Base-by-base conservation (phyloP, 2,113 vertebrate species). In the Coreoperca whiteheadi region DNA sequence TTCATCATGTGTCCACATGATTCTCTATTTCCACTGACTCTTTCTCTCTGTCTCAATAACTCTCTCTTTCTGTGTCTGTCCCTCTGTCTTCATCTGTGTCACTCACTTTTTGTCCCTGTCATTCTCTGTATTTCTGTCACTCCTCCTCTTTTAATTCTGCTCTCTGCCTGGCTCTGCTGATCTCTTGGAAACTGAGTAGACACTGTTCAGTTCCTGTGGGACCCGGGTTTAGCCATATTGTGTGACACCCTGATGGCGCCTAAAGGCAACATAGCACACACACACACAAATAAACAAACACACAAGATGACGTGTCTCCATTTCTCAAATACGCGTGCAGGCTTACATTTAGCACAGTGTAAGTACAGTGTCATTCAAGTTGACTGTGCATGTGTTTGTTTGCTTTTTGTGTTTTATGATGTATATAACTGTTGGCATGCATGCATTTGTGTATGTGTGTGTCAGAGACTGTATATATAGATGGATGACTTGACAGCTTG, bases 181-280 rank as follows among this genome's bases (percentile, higher is more conserved):
- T 86, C 85, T 89, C 67, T 82, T 77, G 51, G 87, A 94, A 90
- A 89, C 89, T 69, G 87, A 89, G 86, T 64, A 87, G 86, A 88
- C 77, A 81, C 79, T 68, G 43, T 86, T 87, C 54, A 82, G 76
- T 73, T 87, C 83, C 89, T 88, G 56, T 78, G 86, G 67, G 88
- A 90, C 57, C 51, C 8, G 30, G 67, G 56, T 63, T 83, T 43
- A 87, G 79, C 77, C 85, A 72, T 90, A 89, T 91, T 91, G 74
- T 87, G 89, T 93, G 91, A 89, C 90, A 81, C 75, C 78, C 51
- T 25, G 48, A 87, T 89, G 90, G 89, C 79, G 84, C 86, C 91
- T 85, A 69, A 85, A 83, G 76, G 75, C 77, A 90, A 78, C 59
- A 68, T 67, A 54, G 59, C 39, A 41, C 39, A 41, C 57, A 51